A percentile compares a stretch with the other conserved stretches of the same genome.
Conservation (phyloP, 2,113 vertebrate species). For the Nycticorax nycticorax region DNA sequence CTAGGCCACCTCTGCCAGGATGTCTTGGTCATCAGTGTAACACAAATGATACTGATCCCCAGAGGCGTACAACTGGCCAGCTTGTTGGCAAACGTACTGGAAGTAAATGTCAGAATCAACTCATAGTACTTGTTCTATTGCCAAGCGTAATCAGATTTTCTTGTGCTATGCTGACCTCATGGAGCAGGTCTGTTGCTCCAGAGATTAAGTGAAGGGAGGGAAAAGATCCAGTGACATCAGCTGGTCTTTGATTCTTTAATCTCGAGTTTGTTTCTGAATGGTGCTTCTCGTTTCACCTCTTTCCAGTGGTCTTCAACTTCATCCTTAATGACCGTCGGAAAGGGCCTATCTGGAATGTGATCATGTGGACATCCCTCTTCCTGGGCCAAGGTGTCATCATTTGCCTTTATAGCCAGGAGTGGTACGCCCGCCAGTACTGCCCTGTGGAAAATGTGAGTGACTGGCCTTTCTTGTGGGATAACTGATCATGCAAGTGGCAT, state of each 20-base stretch:
- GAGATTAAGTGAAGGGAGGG: not conserved
- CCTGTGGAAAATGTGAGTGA: constrained; percentile 84
- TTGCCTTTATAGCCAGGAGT: constrained; percentile 95
- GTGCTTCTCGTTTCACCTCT: not conserved
- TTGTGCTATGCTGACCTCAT: not conserved
- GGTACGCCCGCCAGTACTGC: constrained; percentile 92
- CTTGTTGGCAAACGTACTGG: not conserved
- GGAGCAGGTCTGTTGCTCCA: not conserved
- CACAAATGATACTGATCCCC: not conserved
- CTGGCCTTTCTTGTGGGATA: not conserved
- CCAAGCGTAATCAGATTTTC: not conserved
- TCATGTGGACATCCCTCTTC: constrained; percentile 95
- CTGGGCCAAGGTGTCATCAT: constrained; percentile 90
- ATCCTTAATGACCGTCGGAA: constrained; percentile 90
- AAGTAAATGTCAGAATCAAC: not conserved
- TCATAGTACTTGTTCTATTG: not conserved
- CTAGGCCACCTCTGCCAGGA: not conserved
- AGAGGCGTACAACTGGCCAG: not conserved
- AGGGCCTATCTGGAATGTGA: constrained; percentile 93
- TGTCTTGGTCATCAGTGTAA: not conserved
- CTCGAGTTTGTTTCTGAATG: not conserved
- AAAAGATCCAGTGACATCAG: not conserved
- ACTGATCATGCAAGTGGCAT: accelerated
- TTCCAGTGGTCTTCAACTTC: constrained; percentile 94
- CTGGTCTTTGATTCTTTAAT: not conserved